Percentiles rank a stretch among this genome's conserved stretches.
Conservation (phyloP, 2,888 invertebrate species). For the Xylophagus ater region DNA sequence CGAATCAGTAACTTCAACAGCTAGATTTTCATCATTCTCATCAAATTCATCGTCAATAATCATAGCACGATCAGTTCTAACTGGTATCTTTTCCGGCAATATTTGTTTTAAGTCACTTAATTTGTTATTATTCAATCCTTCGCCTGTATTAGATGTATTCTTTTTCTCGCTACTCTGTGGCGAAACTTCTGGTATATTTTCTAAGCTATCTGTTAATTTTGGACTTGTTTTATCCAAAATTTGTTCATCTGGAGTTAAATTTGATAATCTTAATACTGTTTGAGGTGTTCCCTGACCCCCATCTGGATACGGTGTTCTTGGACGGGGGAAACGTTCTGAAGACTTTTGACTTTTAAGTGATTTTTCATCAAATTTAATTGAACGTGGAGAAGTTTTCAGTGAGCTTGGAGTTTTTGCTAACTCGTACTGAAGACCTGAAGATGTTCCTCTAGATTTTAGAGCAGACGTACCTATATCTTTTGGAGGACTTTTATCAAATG, state of each 20-base stretch:
- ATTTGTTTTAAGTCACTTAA: conserved; percentile 8
- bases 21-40: conserved; percentile 34
- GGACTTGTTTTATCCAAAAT: conserved; percentile 29
- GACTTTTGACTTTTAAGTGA: conserved; percentile 17
- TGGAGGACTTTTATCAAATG: background rate
- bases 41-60: conserved; percentile 11
- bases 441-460: no score
- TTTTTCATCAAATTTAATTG: conserved; percentile 22
- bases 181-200: conserved; percentile 23
- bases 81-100: background rate
- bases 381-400: conserved; percentile 21
- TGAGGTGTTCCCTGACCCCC: conserved; percentile 27
- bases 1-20: conserved; percentile 32
- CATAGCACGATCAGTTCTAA: background rate
- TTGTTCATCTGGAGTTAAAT: conserved; percentile 17
- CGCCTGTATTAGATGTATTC: conserved; percentile 7
- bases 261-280: conserved; percentile 21
- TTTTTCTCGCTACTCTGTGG: background rate
- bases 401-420: conserved; percentile 19
- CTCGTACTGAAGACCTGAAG: no score
- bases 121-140: conserved; percentile 6
- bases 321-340: conserved; percentile 26
- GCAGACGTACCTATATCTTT: background rate
- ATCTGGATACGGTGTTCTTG: conserved; percentile 34
- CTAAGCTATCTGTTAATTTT: conserved; percentile 27